These are phyloP conservation scores for Acronicta aceris DNA, from an alignment of 2,888 invertebrate species.

Conservation along the genomic window DNA sequence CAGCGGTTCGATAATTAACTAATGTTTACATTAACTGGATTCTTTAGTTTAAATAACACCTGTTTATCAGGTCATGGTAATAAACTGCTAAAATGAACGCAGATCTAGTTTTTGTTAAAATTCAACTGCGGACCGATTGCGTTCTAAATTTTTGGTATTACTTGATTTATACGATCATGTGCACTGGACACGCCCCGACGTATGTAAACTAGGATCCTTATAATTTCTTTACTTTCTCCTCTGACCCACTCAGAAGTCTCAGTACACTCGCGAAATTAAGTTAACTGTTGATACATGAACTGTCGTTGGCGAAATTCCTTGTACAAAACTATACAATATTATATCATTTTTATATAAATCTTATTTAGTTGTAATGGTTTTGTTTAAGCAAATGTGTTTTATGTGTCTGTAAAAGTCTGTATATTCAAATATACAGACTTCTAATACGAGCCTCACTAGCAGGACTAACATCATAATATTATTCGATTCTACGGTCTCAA, in stretches of 20 bases:
- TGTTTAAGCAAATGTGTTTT: no score
- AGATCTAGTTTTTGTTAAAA: conserved; percentile 42
- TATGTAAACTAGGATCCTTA: conserved; percentile 56
- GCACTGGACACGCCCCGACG: conserved; percentile 14
- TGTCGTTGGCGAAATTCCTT: conserved; percentile 32
- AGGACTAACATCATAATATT: no score
- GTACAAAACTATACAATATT: conserved; percentile 12
- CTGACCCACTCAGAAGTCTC: conserved; percentile 48
- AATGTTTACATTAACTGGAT: conserved; percentile 53
- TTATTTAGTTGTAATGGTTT: no score
- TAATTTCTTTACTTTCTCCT: conserved; percentile 59
- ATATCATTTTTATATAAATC: no score
- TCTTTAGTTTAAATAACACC: conserved; percentile 47
- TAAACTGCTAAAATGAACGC: conserved; percentile 49
- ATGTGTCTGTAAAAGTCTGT: no score
- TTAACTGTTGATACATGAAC: conserved; percentile 39
- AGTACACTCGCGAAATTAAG: conserved; percentile 27
- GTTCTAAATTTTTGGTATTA: conserved; percentile 9
- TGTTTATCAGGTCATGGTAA: conserved; percentile 56
- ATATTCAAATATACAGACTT: no score
- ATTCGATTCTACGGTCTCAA: no score
- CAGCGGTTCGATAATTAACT: conserved; percentile 47
- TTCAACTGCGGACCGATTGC: conserved; percentile 17
- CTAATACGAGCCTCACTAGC: no score
- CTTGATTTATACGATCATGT: conserved; percentile 18